Evolutionary conservation across 1,140 invertebrate genomes (phyloP), one percentile per base, ranked within the genome.

Genomic region (Drosophila leontia): DNA sequence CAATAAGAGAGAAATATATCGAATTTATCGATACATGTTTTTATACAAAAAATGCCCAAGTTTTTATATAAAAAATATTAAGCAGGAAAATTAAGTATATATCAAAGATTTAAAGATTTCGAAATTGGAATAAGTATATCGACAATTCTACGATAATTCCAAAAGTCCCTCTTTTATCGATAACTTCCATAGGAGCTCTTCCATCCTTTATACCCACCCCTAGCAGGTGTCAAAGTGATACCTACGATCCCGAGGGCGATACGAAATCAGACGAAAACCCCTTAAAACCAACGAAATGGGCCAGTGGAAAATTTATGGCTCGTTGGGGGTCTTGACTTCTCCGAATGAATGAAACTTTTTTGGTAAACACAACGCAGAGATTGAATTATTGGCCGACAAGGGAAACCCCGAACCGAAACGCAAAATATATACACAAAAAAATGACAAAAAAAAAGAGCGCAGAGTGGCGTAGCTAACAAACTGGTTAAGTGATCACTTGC

Each of bases 231-330:
- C 34, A 55, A 29, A 34, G 5, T 51, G 32, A 35, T 35, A 19
- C 32, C 50, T 17, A 53, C n/a, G 32, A 29, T 69, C 59, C 69
- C 19, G 29, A 44, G 55, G 32, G 37, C 19, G 37, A 51, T 61
- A 59, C 17, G 55, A 51, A 42, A 58, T 48, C 44, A 15, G 35
- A 39, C 35, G 7, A 19, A 26, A 56, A 44, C 12, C 12, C 39
- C 39, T 3, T 39, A 7, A n/a, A 42, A 17, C 3, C 48, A 47
- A n/a, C 51, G 41, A 60, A 81, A 78, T 63, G 50, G 55, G 50
- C 32, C 58, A 82, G 48, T 82, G 82, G 82, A 85, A 85, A 78
- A 80, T 72, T 87, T 84, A 45, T 37, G 23, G 42, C 60, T 26
- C 7, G 17, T 26, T 47, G 62, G 45, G 51, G 44, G 55, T 79